Conservation (phyloP, 1,140 invertebrate genomes). For the Lucilia cuprina region DNA sequence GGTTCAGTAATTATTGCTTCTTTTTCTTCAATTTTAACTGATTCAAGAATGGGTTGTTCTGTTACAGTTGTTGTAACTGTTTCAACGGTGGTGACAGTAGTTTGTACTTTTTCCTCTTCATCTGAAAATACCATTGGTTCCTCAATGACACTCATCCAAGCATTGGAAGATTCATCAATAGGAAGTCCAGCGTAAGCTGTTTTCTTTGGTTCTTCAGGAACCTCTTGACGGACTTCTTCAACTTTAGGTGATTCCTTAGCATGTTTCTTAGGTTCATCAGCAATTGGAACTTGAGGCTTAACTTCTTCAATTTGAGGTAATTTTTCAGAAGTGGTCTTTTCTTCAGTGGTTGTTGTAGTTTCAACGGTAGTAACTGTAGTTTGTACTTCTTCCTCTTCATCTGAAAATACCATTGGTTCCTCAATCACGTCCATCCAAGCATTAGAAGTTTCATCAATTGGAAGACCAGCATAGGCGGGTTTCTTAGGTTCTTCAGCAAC, state of each 20-base stretch:
- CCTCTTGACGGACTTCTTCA: conserved; percentile 44
- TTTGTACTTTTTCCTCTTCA: conserved; percentile 1
- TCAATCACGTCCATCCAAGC: conserved; percentile 64
- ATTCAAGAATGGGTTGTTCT: no score
- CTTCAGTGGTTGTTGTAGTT: neutral
- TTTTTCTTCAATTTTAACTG: no score
- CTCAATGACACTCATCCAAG: conserved; percentile 66
- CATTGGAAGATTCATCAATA: conserved; percentile 62
- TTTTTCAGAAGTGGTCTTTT: neutral
- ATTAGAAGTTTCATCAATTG: conserved; percentile 63
- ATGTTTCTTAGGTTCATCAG: conserved; percentile 42
- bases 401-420: conserved; percentile 64
- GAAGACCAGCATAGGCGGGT: conserved; percentile 60
- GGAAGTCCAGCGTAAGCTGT: conserved; percentile 61
- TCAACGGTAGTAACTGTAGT: neutral
- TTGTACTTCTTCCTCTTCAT: conserved; percentile 48
- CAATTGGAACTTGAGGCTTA: neutral
- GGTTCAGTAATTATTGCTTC: no score
- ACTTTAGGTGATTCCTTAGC: conserved; percentile 39
- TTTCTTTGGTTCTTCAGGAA: conserved; percentile 41
- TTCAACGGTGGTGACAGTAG: neutral
- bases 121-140: conserved; percentile 45
- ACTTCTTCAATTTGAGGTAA: conserved; percentile 13
- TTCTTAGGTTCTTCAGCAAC: conserved; percentile 39
- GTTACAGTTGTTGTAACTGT: neutral